Conservation (phyloP, 2,797 vertebrate genomes). For the Ibycter americanus region DNA sequence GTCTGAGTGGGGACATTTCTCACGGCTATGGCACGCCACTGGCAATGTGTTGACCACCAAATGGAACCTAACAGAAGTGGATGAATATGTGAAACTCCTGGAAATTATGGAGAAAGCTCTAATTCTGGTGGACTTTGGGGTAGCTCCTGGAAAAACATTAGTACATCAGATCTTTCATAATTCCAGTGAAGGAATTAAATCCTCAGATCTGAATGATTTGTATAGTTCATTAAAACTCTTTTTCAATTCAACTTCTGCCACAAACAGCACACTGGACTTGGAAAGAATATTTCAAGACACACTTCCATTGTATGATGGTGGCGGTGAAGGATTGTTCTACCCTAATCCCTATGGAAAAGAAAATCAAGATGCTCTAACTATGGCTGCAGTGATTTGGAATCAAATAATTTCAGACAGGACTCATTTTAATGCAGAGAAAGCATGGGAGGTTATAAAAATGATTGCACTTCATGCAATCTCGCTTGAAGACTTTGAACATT, state of each 20-base stretch:
- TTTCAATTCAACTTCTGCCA: background rate
- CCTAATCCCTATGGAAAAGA: background rate
- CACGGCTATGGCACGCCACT: background rate
- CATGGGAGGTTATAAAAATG: conserved; percentile 47
- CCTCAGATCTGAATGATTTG: background rate
- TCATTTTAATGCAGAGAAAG: conserved; percentile 18
- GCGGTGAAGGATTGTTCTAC: background rate
- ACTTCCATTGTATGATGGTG: background rate
- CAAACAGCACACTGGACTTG: background rate
- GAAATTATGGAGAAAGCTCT: conserved; percentile 18
- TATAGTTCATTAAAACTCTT: background rate
- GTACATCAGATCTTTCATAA: background rate
- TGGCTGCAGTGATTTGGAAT: conserved; percentile 55
- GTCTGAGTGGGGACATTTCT: background rate
- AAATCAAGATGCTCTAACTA: conserved; percentile 8
- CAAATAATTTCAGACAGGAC: conserved; percentile 1
- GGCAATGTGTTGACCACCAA: background rate
- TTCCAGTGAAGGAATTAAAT: background rate
- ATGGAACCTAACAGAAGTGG: conserved; percentile 25
- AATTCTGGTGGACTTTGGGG: background rate
- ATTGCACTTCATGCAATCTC: background rate
- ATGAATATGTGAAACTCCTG: conserved; percentile 27
- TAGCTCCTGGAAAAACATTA: background rate
- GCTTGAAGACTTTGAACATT: background rate
- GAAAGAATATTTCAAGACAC: background rate